phyloP scores from a whole-genome alignment of 2,113 vertebrate species.

The Rhinogobius similis region DNA sequence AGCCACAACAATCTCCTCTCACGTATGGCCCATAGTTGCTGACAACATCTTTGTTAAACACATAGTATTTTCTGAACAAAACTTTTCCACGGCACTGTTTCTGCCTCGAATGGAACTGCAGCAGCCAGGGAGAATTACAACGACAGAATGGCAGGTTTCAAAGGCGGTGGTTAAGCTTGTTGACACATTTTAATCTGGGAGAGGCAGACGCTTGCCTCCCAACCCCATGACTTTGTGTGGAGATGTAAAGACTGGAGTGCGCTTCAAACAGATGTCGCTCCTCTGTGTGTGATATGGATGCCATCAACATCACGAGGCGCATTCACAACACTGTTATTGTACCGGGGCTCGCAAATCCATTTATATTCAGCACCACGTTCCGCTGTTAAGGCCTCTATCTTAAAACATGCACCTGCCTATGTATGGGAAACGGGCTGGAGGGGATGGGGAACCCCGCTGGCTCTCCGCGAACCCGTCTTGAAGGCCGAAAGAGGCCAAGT shows the following conservation, averaged over 20 bases:
- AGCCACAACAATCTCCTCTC: no score
- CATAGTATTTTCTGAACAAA: not conserved
- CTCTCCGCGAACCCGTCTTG: conserved; percentile 63
- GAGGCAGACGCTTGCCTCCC: conserved; percentile 66
- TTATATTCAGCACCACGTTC: conserved; percentile 63
- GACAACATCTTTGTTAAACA: not conserved
- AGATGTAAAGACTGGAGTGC: conserved; percentile 71
- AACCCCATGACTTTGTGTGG: conserved; percentile 64
- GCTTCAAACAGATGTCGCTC: conserved; percentile 74
- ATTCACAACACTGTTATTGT: conserved; percentile 68
- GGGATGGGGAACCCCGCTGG: conserved; percentile 67
- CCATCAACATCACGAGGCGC: conserved; percentile 65
- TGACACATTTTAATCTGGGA: conserved; percentile 75
- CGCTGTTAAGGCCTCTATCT: conserved; percentile 74
- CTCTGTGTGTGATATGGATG: conserved; percentile 67
- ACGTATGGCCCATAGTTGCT: no score
- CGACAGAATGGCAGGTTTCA: conserved; percentile 66
- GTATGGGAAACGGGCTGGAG: conserved; percentile 67
- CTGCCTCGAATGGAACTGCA: conserved; percentile 67
- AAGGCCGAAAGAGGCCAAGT: conserved; percentile 65
- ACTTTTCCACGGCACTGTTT: conserved; percentile 4
- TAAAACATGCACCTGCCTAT: conserved; percentile 79
- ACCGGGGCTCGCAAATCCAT: conserved; percentile 58
- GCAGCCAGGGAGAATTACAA: conserved; percentile 59
- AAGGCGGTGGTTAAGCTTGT: conserved; percentile 71